Percentiles rank a stretch among this genome's conserved stretches.
phyloP scores from a whole-genome alignment of 1,140 invertebrate genomes.

The Halesus radiatus region DNA sequence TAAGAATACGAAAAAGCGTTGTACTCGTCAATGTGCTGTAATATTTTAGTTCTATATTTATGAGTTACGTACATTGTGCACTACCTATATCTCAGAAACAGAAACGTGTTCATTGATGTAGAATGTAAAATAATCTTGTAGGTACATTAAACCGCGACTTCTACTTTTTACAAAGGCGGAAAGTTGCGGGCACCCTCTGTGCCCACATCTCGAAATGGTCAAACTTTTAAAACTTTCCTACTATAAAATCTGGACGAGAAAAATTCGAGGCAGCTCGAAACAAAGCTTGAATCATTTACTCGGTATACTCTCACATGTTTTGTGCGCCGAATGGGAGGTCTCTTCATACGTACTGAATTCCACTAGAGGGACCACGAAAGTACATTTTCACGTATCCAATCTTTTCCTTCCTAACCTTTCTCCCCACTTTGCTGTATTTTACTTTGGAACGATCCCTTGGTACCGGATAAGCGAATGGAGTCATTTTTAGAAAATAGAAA shows the following conservation, averaged over 20 bases:
- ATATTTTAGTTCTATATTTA: too few species aligned
- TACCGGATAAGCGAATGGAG: constrained; percentile 12
- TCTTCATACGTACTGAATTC: constrained; percentile 1
- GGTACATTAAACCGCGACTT: too few species aligned
- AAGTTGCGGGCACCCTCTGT: too few species aligned
- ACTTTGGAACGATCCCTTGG: constrained; percentile 8
- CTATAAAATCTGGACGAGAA: not conserved
- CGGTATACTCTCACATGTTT: not conserved
- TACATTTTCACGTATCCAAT: constrained; percentile 29
- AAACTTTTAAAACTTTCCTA: not conserved
- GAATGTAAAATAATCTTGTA: too few species aligned
- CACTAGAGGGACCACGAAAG: constrained; percentile 8
- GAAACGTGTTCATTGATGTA: too few species aligned
- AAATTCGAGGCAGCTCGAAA: not conserved
- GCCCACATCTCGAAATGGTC: not conserved
- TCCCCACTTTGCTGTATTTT: constrained; percentile 17
- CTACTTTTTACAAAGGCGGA: too few species aligned
- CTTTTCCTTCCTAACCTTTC: constrained; percentile 17
- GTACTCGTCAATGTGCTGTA: too few species aligned
- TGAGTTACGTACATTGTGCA: too few species aligned
- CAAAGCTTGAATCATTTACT: not conserved
- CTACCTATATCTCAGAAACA: too few species aligned
- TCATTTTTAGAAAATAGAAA: constrained; percentile 21
- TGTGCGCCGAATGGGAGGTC: not conserved
- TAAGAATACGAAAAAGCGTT: too few species aligned